Base-by-base conservation (phyloP, 2,888 invertebrate species). In the Chironomus riparius region DNA sequence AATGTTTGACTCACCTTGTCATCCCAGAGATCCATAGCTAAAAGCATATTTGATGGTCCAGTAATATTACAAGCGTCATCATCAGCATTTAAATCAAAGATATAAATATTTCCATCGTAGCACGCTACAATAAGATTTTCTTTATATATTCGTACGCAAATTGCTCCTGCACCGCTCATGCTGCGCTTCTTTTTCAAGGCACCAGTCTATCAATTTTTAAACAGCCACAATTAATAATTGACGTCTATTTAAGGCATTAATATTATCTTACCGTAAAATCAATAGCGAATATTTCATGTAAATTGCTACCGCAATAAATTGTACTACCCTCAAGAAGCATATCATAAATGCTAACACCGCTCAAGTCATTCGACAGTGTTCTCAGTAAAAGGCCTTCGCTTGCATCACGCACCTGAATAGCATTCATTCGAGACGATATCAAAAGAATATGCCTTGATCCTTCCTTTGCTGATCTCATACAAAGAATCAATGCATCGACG, bases 251-350 rank as follows among this genome's bases (percentile, higher is more conserved):
- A 1, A 28, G 10, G 15, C 10, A 48, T 47, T n/a, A 15, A 4
- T 5, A 3, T 15, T 22, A 74, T 88, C 89, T 88, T 80, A 92
- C 93, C 79, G 88, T 85, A 83, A 92, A 92, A 82, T 91, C 90
- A 81, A 89, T 91, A n/a, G 90, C 89, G 77, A 89, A 87, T 81
- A 93, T 89, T 79, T 89, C 88, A 78, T 89, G 88, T 78, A 87
- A 88, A 80, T 90, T 91, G 0, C 92, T 92, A 5, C 92, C 92
- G 79, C 92, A 92, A 82, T 89, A 92, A n/a, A 93, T 86, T 77
- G 88, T 86, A 76, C 88, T 89, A 50, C 88, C 87, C 79, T 90
- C 87, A 78, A 89, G 86, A n/a, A 91, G 83, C 76, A 92, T 81
- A 6, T 90, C 89, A 80, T 92, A 92, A 0, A 92, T 90, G 7